Evolutionary conservation across 2,888 invertebrate species (phyloP), one percentile per base, ranked within the genome.

Genomic region (Seira musarum): DNA sequence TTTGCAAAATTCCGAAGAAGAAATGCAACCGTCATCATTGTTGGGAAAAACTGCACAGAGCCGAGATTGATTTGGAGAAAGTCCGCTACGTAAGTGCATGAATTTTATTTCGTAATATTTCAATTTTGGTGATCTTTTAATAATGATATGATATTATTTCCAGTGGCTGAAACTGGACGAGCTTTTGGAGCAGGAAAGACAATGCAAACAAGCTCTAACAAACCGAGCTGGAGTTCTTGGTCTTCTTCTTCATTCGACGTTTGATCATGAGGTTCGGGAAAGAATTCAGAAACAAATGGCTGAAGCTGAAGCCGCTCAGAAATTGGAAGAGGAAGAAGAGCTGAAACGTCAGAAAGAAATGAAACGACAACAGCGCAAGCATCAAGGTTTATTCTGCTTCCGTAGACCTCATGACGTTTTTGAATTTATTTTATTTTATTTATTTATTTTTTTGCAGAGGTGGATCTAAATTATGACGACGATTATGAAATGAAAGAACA

Each of bases 161-260:
- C 94, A 98, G 91, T 98, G 97, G 97, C 90, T 98, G 83, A 94
- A 95, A 88, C 91, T 98, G 88, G 99, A 98, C 87, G 98, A 98
- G 88, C 90, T 98, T 61, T 92, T 97, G 69, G 98, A 98, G 87
- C 96, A 98, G 88, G 98, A 98, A 89, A 91, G 97, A 81, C 95
- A 94, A 87, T 94, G 97, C 30, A 91, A 97, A 2, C 90, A 88
- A 78, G 90, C 91, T 66, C 91, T 94, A 91, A 91, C 93, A 1
- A 93, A 92, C 86, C 92, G 98, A 78, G 97, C 97, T 61, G 97
- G 98, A 0, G 96, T 98, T 0, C 90, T 99, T 15, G 96, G 96
- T 0, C 91, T 99, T 0, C 95, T 99, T 94, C 90, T 99, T n/a
- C 98, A 99, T 89, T 97, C 98, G 5, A 98, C 98, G 0, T 96